Base-by-base conservation (phyloP, 2,888 invertebrate species). In the Thymelicus acteon region DNA sequence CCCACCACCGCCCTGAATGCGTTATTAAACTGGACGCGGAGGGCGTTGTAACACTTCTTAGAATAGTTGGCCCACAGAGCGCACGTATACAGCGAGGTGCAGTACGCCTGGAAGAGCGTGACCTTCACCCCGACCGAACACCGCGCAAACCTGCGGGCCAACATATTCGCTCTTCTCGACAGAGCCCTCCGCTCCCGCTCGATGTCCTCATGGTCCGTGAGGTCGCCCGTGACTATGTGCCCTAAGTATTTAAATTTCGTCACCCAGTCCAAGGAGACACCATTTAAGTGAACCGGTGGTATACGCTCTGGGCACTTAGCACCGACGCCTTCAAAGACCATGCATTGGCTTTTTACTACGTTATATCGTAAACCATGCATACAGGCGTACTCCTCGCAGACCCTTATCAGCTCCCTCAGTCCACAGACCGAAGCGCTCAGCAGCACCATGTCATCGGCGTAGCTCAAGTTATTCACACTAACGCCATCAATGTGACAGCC, bases 321-420 rank as follows among this genome's bases (percentile, higher is more conserved):
- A 54, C 12, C 7, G 60, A 44, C 19, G 19, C 44, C 44, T 0
- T 15, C 6, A n/a, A 60, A 60, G 7, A 60, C n/a, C 12, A 60
- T 3, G 5, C 39, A 5, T 39, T 60, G 6, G 39, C 60, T 61
- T 15, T 61, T 61, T 40, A 7, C 44, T 2, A 40, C 15, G 58
- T 66, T 47, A 12, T 67, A 62, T 63, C 37, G 57, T 39, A 71
- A n/a, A 0, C 65, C 64, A 44, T 71, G 65, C 0, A 6, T 12
- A n/a, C 4, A 19, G 6, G 65, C 65, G 31, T 71, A 71, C 13
- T 37, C 24, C 24, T 70, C 83, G 82, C 90, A 90, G 72, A 77
- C 74, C 81, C 83, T 82, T 48, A 81, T 79, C 40, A 78, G 57
- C 44, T 67, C 57, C 31, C 73, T 70, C 0, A 77, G 60, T 2